Evolutionary conservation across 2,888 invertebrate species (phyloP).

Genomic region (Orthosia gracilis): DNA sequence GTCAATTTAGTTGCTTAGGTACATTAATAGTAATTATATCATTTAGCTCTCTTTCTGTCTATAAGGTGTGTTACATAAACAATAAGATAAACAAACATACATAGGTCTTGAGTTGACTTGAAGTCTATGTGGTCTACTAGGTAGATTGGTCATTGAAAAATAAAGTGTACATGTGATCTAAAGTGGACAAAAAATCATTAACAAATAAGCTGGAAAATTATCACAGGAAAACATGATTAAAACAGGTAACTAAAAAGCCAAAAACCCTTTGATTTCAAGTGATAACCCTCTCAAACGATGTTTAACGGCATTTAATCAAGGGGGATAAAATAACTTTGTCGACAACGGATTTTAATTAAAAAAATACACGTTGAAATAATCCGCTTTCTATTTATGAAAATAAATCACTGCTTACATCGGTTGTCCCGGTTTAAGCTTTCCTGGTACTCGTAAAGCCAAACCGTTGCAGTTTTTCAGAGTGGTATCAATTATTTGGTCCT

Average conservation of each 20-base stretch:
- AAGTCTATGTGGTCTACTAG: background rate
- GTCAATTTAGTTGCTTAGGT: too few relatives aligned
- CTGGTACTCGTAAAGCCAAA: conserved; percentile 19
- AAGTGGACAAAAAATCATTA: background rate
- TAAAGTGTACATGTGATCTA: too few relatives aligned
- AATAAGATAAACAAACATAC: too few relatives aligned
- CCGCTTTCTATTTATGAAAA: conserved; percentile 43
- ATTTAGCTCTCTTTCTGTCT: background rate
- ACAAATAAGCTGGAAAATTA: background rate
- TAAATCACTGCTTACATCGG: conserved; percentile 43
- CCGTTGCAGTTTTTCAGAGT: conserved; percentile 27
- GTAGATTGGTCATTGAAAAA: background rate
- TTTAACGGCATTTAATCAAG: conserved; percentile 70
- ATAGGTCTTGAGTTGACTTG: too few relatives aligned
- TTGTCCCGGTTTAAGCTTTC: conserved; percentile 26
- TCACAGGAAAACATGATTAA: background rate
- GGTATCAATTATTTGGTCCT: conserved; percentile 30
- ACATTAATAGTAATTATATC: too few relatives aligned
- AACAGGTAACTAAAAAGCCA: background rate
- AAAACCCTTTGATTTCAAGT: conserved; percentile 1
- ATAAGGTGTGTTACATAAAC: too few relatives aligned
- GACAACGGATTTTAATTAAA: conserved; percentile 65
- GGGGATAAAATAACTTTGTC: conserved; percentile 62
- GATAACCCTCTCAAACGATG: conserved; percentile 29
- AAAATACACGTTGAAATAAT: conserved; percentile 65